Evolutionary conservation across 1,140 invertebrate species (phyloP).

Genomic region (Melitaea cinxia): DNA sequence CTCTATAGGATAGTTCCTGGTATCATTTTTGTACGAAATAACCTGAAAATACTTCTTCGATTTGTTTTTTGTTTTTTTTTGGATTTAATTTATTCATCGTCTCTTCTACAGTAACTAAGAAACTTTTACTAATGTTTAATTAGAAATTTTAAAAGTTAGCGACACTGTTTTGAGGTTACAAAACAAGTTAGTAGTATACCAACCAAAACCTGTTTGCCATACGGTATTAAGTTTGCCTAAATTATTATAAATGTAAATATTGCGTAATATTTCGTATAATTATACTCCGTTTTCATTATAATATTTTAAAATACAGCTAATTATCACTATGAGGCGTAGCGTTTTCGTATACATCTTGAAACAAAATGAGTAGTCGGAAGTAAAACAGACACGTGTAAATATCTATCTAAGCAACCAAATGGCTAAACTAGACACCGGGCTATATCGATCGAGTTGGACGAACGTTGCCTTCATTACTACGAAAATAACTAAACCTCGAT

Average conservation of each 20-base stretch:
- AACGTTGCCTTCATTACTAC: conserved; percentile 29
- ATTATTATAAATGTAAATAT: background rate
- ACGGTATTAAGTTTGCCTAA: background rate
- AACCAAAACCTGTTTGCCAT: background rate
- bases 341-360: background rate
- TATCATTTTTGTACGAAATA: no score
- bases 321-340: background rate
- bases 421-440: conserved; percentile 44
- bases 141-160: conserved; percentile 4
- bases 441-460: conserved; percentile 51
- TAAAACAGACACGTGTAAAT: conserved; percentile 47
- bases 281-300: background rate
- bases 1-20: no score
- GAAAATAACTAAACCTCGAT: conserved; percentile 23
- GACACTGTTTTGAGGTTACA: conserved; percentile 2
- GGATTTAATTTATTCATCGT: no score
- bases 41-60: no score
- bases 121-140: no score
- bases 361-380: conserved; percentile 37
- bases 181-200: conserved; percentile 16
- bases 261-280: background rate
- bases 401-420: conserved; percentile 50
- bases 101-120: no score
- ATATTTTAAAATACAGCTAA: no score
- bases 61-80: no score